Evolutionary conservation across 2,113 vertebrate genomes (phyloP), one percentile per base, ranked within the genome.

Genomic region (Mugil cephalus): DNA sequence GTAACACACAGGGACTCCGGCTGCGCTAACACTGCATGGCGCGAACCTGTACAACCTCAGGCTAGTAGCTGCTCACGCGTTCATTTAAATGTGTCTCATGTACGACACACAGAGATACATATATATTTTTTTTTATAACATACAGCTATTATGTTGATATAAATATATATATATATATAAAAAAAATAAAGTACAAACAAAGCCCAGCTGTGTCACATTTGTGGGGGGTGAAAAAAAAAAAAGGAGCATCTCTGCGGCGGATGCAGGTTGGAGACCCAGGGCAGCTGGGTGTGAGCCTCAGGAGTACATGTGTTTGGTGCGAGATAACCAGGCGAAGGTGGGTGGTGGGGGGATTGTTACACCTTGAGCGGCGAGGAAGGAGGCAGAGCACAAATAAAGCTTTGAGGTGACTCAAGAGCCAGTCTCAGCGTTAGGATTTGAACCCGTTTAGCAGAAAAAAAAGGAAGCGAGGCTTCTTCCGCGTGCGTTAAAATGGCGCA

Each of bases 281-380:
- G 85, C 63, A 78, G 50, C 72, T 15, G 66, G 46, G 60, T n/a
- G 56, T 45, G 1, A 72, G 88, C 91, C 88, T 80, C 54, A 58
- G 89, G 89, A 86, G 81, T 43, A 61, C 80, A 80, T 85, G 88
- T 91, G 91, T 87, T 84, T 62, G 73, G 83, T 81, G 80, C 40
- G 85, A 91, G 92, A 92, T 93, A 93, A 93, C 86, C 81, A 77
- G 74, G 73, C 46, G 15, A 73, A 81, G 78, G 81, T 65, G 78
- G 87, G 78, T 78, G 82, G 72, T 47, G 43, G 61, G 68, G n/a
- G 69, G 77, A 78, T 47, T 50, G 79, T 68, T 81, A 53, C 60
- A 83, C 89, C 83, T 85, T 48, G 6, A 85, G 84, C 56, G 6
- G 36, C 46, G 71, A 53, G 35, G 66, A 70, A 60, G 47, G 50